Percentiles rank a stretch among this genome's conserved stretches.
These are phyloP conservation scores for Mesorhabditis sp. DNA, from an alignment of 2,888 invertebrate species.

Conservation along the genomic window DNA sequence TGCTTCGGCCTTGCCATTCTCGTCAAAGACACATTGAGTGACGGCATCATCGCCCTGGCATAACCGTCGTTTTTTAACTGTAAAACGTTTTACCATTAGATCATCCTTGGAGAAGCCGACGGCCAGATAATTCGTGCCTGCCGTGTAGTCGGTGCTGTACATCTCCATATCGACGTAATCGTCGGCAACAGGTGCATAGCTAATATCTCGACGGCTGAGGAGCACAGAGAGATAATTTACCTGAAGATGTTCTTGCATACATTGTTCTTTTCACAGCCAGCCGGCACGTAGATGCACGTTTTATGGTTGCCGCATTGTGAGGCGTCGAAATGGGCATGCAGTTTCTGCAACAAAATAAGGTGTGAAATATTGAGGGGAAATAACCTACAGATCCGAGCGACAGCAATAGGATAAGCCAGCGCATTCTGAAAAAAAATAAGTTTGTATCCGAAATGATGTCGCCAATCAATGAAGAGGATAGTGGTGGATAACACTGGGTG, in stretches of 20 bases:
- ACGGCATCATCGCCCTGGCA: constrained; percentile 18
- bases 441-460: too few relatives aligned
- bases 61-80: not conserved
- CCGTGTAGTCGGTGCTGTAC: constrained; percentile 14
- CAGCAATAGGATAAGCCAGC: too few relatives aligned
- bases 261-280: constrained; percentile 17
- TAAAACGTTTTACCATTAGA: constrained; percentile 13
- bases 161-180: constrained; percentile 17
- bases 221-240: not conserved
- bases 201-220: not conserved
- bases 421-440: too few relatives aligned
- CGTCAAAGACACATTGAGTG: constrained; percentile 15
- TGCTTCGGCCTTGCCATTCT: constrained; percentile 13
- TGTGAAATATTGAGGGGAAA: too few relatives aligned
- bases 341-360: too few relatives aligned
- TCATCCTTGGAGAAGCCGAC: constrained; percentile 19
- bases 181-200: constrained; percentile 8
- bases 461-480: too few relatives aligned
- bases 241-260: not conserved
- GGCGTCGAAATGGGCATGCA: constrained; percentile 12
- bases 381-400: too few relatives aligned
- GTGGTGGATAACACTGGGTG: too few relatives aligned
- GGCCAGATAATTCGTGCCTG: constrained; percentile 19
- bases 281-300: constrained; percentile 18
- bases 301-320: constrained; percentile 14